These are phyloP conservation scores for Pogonocichla stellata DNA, from an alignment of 2,113 vertebrate genomes.

Conservation along the genomic window DNA sequence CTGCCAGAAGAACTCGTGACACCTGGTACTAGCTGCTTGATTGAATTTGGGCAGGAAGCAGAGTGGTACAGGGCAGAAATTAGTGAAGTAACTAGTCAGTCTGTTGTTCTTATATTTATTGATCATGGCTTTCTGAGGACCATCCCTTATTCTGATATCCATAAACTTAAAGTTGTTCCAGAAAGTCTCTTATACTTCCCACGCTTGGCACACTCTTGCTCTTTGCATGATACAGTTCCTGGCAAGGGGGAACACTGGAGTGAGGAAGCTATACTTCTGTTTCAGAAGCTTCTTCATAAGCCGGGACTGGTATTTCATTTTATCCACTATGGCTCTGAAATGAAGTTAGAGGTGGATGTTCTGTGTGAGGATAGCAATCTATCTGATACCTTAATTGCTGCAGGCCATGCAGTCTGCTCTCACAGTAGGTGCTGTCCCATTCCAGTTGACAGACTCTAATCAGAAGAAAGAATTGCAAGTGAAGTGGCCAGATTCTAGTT, in stretches of 20 bases:
- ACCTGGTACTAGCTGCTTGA: constrained; percentile 78
- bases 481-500: not conserved
- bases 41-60: constrained; percentile 65
- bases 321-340: constrained; percentile 38
- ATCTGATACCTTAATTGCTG: constrained; percentile 51
- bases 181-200: constrained; percentile 72
- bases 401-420: constrained; percentile 46
- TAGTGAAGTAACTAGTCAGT: constrained; percentile 39
- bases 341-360: constrained; percentile 66
- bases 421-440: not conserved
- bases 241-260: constrained; percentile 73
- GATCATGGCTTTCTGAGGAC: constrained; percentile 79
- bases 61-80: constrained; percentile 86
- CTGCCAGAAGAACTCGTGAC: constrained; percentile 67
- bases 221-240: constrained; percentile 75
- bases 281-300: constrained; percentile 75
- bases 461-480: not conserved
- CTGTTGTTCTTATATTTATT: constrained; percentile 72
- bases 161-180: constrained; percentile 77
- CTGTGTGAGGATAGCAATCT: constrained; percentile 7
- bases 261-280: constrained; percentile 72
- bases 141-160: constrained; percentile 61
- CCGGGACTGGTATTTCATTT: constrained; percentile 77
- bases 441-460: not conserved
- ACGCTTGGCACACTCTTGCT: constrained; percentile 75